These are phyloP conservation scores for Danio albolineatus DNA, from an alignment of 2,797 vertebrate genomes.

Conservation along the genomic window DNA sequence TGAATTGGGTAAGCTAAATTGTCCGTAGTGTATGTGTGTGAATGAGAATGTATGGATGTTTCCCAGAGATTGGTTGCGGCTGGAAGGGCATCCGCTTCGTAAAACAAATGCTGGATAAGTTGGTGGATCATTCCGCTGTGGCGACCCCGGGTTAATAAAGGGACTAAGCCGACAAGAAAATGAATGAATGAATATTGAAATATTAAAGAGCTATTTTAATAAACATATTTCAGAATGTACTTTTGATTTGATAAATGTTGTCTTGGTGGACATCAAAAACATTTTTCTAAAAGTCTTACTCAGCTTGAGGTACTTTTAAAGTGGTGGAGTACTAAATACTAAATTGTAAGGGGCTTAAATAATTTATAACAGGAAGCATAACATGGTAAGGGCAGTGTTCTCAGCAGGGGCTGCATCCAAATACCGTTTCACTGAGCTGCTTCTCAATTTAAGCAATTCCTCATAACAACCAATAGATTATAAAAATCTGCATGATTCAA, in stretches of 20 bases:
- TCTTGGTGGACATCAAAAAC: no score
- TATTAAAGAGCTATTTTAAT: not conserved
- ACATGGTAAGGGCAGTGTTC: not conserved
- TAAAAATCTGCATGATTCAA: not conserved
- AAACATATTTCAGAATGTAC: not conserved
- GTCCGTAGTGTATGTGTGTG: no score
- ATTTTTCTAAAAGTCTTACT: no score
- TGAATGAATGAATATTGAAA: no score
- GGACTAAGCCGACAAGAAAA: no score
- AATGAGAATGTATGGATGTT: no score
- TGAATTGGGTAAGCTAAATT: no score
- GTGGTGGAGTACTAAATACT: not conserved
- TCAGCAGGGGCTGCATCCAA: not conserved
- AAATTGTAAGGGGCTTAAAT: not conserved
- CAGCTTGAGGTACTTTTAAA: not conserved
- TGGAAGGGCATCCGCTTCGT: no score
- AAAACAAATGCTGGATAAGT: no score
- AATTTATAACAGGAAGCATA: not conserved
- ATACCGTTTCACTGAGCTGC: not conserved
- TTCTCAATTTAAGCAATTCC: not conserved
- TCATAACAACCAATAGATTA: not conserved
- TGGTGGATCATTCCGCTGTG: no score
- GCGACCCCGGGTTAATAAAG: no score
- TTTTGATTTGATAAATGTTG: not conserved
- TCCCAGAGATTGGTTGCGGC: no score